Conservation (phyloP, 2,797 vertebrate species). For the Sebastes alutus region DNA sequence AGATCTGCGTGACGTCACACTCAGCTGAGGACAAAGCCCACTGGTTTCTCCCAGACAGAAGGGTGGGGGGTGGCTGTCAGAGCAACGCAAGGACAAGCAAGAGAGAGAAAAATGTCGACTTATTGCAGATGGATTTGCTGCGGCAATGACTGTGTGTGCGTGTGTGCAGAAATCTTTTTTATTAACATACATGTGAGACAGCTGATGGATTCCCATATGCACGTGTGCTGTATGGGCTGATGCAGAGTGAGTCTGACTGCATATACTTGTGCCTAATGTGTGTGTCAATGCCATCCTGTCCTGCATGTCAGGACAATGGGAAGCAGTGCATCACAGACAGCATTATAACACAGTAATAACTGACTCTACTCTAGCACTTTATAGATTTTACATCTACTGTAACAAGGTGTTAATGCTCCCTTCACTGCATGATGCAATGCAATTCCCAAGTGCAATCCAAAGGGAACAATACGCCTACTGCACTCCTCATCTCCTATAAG, state of each 20-base stretch:
- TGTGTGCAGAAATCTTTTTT: neutral
- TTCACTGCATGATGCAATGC: conserved; percentile 60
- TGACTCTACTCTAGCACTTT: neutral
- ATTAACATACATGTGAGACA: conserved; percentile 41
- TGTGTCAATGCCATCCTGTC: conserved; percentile 47
- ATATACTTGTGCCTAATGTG: conserved; percentile 54
- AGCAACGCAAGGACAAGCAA: conserved; percentile 56
- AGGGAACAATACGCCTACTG: conserved; percentile 61
- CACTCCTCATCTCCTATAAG: conserved; percentile 31
- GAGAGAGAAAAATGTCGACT: conserved; percentile 33
- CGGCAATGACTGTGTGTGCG: conserved; percentile 10
- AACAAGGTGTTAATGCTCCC: conserved; percentile 4
- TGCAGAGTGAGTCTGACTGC: conserved; percentile 37
- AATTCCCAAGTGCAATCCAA: conserved; percentile 61
- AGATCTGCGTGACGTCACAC: conserved; percentile 76
- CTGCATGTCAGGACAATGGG: conserved; percentile 59
- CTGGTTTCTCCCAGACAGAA: conserved; percentile 75
- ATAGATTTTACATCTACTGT: conserved; percentile 2
- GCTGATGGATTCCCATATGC: conserved; percentile 44
- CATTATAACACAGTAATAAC: conserved; percentile 24
- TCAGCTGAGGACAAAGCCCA: conserved; percentile 82
- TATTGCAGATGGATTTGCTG: conserved; percentile 40
- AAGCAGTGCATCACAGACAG: conserved; percentile 29
- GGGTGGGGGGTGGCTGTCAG: conserved; percentile 58
- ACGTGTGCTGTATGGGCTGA: conserved; percentile 50